Evolutionary conservation across 1,140 invertebrate genomes (phyloP).

Genomic region (Danaus melanippus): DNA sequence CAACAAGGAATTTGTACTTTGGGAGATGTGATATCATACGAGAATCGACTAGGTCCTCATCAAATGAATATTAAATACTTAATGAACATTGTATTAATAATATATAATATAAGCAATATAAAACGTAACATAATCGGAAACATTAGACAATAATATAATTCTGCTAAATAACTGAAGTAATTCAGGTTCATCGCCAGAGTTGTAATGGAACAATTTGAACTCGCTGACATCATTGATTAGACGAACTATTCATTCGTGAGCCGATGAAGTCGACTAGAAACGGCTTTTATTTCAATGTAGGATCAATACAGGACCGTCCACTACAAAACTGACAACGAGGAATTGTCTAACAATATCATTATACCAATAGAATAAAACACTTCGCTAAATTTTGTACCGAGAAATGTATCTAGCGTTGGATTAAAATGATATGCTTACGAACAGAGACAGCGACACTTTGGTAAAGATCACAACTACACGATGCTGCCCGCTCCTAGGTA

Average conservation of each 20-base stretch:
- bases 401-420: slow-evolving; percentile 63
- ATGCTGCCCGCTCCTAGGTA: slow-evolving; percentile 43
- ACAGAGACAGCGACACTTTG: slow-evolving; percentile 70
- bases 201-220: slow-evolving; percentile 38
- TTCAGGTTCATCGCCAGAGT: slow-evolving; percentile 51
- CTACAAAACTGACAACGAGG: slow-evolving; percentile 53
- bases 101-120: slow-evolving; percentile 72
- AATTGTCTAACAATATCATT: slow-evolving; percentile 67
- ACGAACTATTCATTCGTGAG: slow-evolving; percentile 31
- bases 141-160: slow-evolving; percentile 71
- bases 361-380: slow-evolving; percentile 67
- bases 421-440: slow-evolving; percentile 70
- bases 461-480: slow-evolving; percentile 54
- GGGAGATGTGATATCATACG: slow-evolving; percentile 72
- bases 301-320: slow-evolving; percentile 29
- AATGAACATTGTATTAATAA: slow-evolving; percentile 70
- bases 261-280: slow-evolving; percentile 57
- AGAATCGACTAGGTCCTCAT: slow-evolving; percentile 73
- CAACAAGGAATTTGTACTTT: slow-evolving; percentile 75
- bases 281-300: slow-evolving; percentile 34
- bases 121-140: slow-evolving; percentile 72
- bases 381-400: slow-evolving; percentile 69
- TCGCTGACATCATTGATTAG: slow-evolving; percentile 24
- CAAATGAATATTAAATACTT: slow-evolving; percentile 71
- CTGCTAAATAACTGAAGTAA: slow-evolving; percentile 70